Base-by-base conservation (phyloP, 2,113 vertebrate species). In the Macroglossus sobrinus region DNA sequence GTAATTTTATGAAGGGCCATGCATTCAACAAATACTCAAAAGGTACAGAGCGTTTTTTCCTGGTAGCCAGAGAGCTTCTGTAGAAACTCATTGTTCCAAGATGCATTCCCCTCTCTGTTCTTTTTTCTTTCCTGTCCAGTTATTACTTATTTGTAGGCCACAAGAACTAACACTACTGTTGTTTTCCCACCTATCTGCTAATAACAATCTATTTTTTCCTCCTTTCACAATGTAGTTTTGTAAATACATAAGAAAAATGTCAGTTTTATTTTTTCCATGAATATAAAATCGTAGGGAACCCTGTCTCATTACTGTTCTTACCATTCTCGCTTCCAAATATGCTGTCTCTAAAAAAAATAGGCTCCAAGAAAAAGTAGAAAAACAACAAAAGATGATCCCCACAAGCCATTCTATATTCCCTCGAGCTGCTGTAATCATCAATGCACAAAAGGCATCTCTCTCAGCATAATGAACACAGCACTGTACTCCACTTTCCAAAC, bases 1-100 rank as follows among this genome's bases (percentile, higher is more conserved):
- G 43, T 89, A 40, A 78, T 95, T 84, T 89, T 76, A 87, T 45
- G 61, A 80, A 96, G 21, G 35, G 28, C 28, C 38, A 30, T 55
- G 35, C 15, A 68, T 68, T 89, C 69, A 71, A 53, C 13, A 82
- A 87, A 75, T 50, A 92, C 21, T 57, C 71, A 18, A 21, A 78
- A 69, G 30, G 72, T 59, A 75, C 55, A 57, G 45, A 91, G 45
- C 3, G 19, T n/a, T 94, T n/a, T 72, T 6, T 24, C 26, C 28
- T 28, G 40, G 59, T 13, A 26, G 38, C 35, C 10, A 69, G 64
- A 87, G 1, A 87, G 2, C 55, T 15, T 28, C 55, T 76, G 22
- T 19, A 33, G 59, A 66, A 50, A 7, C 4, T 85, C 35, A 45
- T 40, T 35, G 2, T 35, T 6, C 22, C 6, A n/a, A 76, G 33